Conservation (phyloP, 23 tunicate species). For the Diplosoma virens region DNA sequence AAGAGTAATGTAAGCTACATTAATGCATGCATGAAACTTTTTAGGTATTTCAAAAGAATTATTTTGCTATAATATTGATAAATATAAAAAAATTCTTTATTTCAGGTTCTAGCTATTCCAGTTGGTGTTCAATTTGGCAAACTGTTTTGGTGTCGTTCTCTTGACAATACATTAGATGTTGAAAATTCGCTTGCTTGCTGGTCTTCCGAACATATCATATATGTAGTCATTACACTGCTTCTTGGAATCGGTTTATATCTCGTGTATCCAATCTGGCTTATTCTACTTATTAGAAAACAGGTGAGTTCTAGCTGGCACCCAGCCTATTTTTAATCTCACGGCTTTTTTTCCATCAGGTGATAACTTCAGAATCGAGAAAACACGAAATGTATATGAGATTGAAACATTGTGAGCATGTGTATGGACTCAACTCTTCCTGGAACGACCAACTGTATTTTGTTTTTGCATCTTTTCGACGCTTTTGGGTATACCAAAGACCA, state of each 20-base stretch:
- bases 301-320: conserved; percentile 4
- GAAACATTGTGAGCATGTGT: conserved; percentile 76
- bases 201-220: conserved; percentile 63
- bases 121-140: conserved; percentile 84
- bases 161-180: conserved; percentile 51
- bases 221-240: conserved; percentile 39
- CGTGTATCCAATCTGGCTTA: conserved; percentile 62
- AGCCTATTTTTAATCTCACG: not conserved
- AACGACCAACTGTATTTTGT: conserved; percentile 41
- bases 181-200: conserved; percentile 69
- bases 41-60: too few relatives aligned
- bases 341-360: conserved; percentile 47
- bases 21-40: too few relatives aligned
- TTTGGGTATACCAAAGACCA: conserved; percentile 77
- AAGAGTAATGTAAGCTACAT: not conserved
- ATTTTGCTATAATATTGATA: too few relatives aligned
- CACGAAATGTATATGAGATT: conserved; percentile 75
- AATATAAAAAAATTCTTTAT: not conserved
- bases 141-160: conserved; percentile 80
- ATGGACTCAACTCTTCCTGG: conserved; percentile 76
- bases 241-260: conserved; percentile 40
- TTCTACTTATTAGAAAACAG: conserved; percentile 24
- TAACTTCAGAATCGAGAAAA: conserved; percentile 36
- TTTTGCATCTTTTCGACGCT: conserved; percentile 81
- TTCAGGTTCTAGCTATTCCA: conserved; percentile 69